These are phyloP conservation scores for Acridotheres tristis DNA, from an alignment of 2,797 vertebrate species.

Conservation along the genomic window DNA sequence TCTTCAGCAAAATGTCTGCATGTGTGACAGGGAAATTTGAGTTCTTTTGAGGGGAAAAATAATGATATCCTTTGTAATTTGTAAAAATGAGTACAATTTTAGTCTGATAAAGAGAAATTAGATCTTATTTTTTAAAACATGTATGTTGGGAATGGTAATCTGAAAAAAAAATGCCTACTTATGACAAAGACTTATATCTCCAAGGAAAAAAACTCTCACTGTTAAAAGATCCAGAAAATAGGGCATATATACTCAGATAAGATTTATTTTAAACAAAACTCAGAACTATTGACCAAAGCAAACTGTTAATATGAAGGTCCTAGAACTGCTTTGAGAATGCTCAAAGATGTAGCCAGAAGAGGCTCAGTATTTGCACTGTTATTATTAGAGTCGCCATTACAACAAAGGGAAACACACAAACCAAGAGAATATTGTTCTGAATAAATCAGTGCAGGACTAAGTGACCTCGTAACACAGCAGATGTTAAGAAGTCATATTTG, in stretches of 20 bases:
- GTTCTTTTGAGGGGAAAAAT: not conserved
- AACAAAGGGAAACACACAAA: not conserved
- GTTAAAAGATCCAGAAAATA: not conserved
- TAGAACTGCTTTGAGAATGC: not conserved
- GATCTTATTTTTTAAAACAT: not conserved
- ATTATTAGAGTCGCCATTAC: not conserved
- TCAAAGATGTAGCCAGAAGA: not conserved
- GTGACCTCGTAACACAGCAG: not conserved
- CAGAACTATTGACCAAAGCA: not conserved
- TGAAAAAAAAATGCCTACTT: not conserved
- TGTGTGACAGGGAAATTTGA: rapidly evolving
- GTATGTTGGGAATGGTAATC: not conserved
- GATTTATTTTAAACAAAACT: not conserved
- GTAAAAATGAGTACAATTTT: not conserved
- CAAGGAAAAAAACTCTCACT: not conserved
- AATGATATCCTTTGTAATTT: not conserved
- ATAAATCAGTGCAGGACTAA: not conserved
- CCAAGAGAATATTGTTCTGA: not conserved
- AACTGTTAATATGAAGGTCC: not conserved
- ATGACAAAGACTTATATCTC: not conserved
- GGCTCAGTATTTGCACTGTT: not conserved
- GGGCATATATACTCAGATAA: not conserved
- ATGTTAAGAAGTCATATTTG: not conserved
- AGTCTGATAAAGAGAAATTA: not conserved
- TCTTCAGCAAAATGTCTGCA: not conserved